A percentile compares a stretch with the other conserved stretches of the same genome.
Evolutionary conservation across 2,113 vertebrate genomes (phyloP).

Genomic region (Antechinus flavipes): DNA sequence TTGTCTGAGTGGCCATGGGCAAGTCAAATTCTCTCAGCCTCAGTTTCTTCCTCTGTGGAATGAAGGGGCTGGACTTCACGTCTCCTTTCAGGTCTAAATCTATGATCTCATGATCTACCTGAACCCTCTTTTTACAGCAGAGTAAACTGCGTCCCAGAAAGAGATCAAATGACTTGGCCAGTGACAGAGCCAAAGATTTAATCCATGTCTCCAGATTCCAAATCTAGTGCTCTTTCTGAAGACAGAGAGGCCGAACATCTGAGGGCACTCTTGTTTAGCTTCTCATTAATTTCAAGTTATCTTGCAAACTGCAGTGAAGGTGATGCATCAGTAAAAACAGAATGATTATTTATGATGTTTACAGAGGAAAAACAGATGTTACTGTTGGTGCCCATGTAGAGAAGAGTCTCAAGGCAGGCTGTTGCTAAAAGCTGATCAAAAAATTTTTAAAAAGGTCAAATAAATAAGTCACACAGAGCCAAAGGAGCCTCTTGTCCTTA

Average conservation of each 20-base stretch:
- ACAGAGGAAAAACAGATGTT: slow-evolving; percentile 74
- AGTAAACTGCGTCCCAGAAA: neutral
- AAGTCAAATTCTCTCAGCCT: neutral
- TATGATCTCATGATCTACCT: neutral
- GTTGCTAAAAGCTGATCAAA: slow-evolving; percentile 61
- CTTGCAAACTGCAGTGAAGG: slow-evolving; percentile 37
- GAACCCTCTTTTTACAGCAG: neutral
- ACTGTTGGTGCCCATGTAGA: slow-evolving; percentile 58
- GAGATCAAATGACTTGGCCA: neutral
- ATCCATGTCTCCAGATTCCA: neutral
- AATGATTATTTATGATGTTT: slow-evolving; percentile 77
- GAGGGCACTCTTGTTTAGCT: slow-evolving; percentile 14
- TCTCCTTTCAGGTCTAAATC: neutral
- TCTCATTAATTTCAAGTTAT: slow-evolving; percentile 45
- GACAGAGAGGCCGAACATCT: neutral
- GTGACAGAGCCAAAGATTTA: neutral
- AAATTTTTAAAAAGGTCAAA: slow-evolving; percentile 60
- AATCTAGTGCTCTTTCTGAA: neutral
- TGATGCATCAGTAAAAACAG: slow-evolving; percentile 53
- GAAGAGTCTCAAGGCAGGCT: slow-evolving; percentile 49
- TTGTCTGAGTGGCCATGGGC: neutral
- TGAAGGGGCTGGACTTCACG: neutral
- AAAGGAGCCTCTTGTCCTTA: slow-evolving; percentile 19
- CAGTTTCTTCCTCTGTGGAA: neutral
- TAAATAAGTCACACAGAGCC: slow-evolving; percentile 19